These are phyloP conservation scores for Notocelia uddmanniana DNA, from an alignment of 2,888 invertebrate genomes.

Conservation along the genomic window DNA sequence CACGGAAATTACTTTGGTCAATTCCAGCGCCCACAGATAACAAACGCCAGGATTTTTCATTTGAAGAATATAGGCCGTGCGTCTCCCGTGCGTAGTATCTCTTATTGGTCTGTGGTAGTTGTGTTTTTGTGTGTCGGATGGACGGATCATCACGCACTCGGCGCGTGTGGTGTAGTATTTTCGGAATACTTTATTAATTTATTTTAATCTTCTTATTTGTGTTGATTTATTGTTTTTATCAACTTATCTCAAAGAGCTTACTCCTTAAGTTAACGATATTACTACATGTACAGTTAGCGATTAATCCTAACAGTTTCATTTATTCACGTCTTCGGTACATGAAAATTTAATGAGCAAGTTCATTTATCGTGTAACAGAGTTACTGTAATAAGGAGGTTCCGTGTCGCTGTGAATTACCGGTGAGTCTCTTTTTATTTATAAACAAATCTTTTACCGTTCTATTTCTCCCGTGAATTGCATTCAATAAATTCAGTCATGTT, in stretches of 20 bases:
- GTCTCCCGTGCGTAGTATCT: no score
- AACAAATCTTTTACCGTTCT: neutral
- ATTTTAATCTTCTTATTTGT: slow-evolving; percentile 27
- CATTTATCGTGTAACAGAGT: slow-evolving; percentile 19
- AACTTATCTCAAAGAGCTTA: neutral
- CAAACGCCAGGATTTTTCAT: no score
- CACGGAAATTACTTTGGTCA: no score
- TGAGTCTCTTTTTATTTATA: slow-evolving; percentile 18
- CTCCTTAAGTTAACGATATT: neutral
- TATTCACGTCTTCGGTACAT: slow-evolving; percentile 15
- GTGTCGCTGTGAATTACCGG: slow-evolving; percentile 33
- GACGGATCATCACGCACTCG: slow-evolving; percentile 5
- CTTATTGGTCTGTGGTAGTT: no score
- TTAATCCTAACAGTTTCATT: neutral
- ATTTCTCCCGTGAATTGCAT: no score
- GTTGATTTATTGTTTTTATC: slow-evolving; percentile 26
- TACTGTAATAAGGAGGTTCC: slow-evolving; percentile 38
- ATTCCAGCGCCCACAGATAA: no score
- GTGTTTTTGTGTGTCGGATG: no score
- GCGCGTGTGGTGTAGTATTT: slow-evolving; percentile 28
- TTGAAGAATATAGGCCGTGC: no score
- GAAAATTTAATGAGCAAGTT: slow-evolving; percentile 21
- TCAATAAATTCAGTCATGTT: slow-evolving; percentile 3
- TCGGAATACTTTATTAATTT: slow-evolving; percentile 25
- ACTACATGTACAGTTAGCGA: slow-evolving; percentile 4